Evolutionary conservation across 2,888 invertebrate species (phyloP).

Genomic region (Clistopyga incitator): DNA sequence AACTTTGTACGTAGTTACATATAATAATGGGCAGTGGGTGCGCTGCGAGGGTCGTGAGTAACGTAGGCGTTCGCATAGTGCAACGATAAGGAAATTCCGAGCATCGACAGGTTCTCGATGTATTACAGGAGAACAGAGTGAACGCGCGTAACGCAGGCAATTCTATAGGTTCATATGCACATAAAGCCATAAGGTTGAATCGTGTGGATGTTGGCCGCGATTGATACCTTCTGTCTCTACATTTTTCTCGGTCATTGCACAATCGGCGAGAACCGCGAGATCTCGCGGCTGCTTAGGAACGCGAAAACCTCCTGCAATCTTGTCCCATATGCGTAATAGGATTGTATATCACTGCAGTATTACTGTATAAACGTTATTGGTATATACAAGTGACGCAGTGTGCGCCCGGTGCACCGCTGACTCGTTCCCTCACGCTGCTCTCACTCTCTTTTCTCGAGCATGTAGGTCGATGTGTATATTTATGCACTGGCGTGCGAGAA

Average conservation of each 20-base stretch:
- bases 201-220: conserved; percentile 53
- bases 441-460: conserved; percentile 53
- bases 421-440: conserved; percentile 28
- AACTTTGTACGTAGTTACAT: background rate
- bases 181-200: background rate
- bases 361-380: background rate
- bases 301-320: conserved; percentile 61
- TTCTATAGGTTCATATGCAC: background rate
- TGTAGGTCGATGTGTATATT: conserved; percentile 63
- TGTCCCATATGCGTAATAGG: conserved; percentile 65
- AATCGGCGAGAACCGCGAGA: conserved; percentile 40
- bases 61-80: conserved; percentile 14
- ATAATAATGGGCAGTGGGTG: background rate
- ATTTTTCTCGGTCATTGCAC: conserved; percentile 47
- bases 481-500: conserved; percentile 45
- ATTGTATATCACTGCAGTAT: conserved; percentile 34
- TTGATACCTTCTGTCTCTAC: conserved; percentile 51
- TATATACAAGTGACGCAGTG: conserved; percentile 15
- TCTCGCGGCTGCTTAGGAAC: conserved; percentile 43
- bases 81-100: conserved; percentile 54
- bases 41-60: background rate
- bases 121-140: conserved; percentile 4
- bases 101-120: conserved; percentile 35
- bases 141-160: background rate
- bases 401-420: conserved; percentile 31